Percentiles rank a stretch among this genome's conserved stretches.
These are phyloP conservation scores for Cataglyphis cursor DNA, from an alignment of 2,888 invertebrate species.

Conservation along the genomic window DNA sequence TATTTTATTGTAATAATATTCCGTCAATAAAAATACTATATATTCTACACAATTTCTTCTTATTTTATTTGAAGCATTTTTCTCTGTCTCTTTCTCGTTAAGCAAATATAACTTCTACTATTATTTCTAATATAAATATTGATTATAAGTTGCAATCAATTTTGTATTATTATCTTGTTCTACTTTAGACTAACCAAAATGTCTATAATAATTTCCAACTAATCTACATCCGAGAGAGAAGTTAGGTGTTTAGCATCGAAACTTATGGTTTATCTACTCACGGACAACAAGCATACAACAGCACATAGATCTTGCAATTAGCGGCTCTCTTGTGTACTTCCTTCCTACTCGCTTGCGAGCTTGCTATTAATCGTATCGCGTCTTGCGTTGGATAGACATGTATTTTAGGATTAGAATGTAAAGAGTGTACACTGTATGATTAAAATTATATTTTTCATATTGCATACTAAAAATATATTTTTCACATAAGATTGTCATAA, in stretches of 20 bases:
- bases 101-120: background rate
- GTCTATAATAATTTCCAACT: constrained; percentile 55
- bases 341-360: constrained; percentile 71
- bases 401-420: constrained; percentile 1
- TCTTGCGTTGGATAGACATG: constrained; percentile 10
- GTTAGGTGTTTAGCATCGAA: constrained; percentile 73
- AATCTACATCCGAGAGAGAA: constrained; percentile 65
- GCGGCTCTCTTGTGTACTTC: constrained; percentile 73
- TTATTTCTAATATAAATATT: background rate
- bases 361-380: constrained; percentile 63
- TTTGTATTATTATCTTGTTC: constrained; percentile 38
- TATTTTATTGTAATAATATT: background rate
- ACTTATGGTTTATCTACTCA: constrained; percentile 61
- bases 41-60: background rate
- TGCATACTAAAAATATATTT: background rate
- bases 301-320: constrained; percentile 75
- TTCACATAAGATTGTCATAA: background rate
- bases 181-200: constrained; percentile 37
- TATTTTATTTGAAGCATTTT: background rate
- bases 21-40: background rate
- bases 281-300: constrained; percentile 59
- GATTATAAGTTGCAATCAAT: constrained; percentile 39
- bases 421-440: background rate
- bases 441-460: background rate
- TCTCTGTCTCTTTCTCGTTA: background rate